phyloP scores from a whole-genome alignment of 2,113 vertebrate genomes.

The Podocnemis expansa region DNA sequence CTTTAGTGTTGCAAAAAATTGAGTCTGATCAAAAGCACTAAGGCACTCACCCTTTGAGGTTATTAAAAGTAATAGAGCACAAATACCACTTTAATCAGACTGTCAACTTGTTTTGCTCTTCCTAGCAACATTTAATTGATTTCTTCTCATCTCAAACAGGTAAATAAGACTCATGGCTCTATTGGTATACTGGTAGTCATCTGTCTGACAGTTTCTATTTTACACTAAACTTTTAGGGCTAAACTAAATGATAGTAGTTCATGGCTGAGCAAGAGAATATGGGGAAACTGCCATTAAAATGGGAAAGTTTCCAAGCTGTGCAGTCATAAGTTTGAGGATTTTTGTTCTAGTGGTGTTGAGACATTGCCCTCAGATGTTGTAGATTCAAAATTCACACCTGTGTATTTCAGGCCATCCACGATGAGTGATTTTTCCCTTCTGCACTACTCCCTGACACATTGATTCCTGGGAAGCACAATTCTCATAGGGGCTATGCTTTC shows the following conservation, averaged over 20 bases:
- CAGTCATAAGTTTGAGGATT: neutral
- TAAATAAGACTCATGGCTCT: neutral
- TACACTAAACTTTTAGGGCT: rapidly evolving
- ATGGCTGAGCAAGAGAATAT: rapidly evolving
- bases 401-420: rapidly evolving
- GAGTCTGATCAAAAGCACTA: neutral
- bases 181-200: neutral
- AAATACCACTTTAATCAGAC: neutral
- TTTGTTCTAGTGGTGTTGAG: rapidly evolving
- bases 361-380: neutral
- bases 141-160: rapidly evolving
- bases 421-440: neutral
- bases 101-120: neutral
- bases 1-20: neutral
- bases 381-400: neutral
- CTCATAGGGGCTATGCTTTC: neutral
- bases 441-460: neutral
- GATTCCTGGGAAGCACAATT: neutral
- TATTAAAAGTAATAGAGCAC: constrained; percentile 16
- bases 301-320: rapidly evolving
- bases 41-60: neutral
- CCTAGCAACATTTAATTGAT: neutral
- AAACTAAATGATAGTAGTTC: rapidly evolving
- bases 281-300: rapidly evolving
- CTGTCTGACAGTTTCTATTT: rapidly evolving